phyloP scores from a whole-genome alignment of 2,797 vertebrate species.

The Lacerta viridis region DNA sequence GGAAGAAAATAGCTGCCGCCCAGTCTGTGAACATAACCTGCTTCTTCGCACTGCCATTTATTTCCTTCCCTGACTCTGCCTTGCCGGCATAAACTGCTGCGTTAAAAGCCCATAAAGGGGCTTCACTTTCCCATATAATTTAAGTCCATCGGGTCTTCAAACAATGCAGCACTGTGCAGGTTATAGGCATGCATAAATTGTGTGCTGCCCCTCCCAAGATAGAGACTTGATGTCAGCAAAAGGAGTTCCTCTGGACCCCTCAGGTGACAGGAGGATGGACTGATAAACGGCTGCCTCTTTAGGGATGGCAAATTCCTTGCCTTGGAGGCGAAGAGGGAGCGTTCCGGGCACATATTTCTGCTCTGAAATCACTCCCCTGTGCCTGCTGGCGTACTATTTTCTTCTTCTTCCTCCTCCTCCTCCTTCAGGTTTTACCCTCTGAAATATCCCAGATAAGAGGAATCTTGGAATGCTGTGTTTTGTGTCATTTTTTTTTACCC shows the following conservation, averaged over 20 bases:
- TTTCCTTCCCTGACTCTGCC: neutral
- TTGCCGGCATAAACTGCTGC: neutral
- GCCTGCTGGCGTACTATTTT: conserved; percentile 34
- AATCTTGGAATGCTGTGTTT: neutral
- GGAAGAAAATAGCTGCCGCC: rapidly evolving
- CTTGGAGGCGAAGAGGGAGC: conserved; percentile 60
- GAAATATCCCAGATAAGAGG: neutral
- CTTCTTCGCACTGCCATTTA: rapidly evolving
- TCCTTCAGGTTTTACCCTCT: neutral
- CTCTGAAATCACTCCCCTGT: conserved; percentile 66
- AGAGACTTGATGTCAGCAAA: neutral
- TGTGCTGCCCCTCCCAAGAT: conserved; percentile 29
- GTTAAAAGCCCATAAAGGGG: neutral
- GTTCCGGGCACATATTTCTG: conserved; percentile 69
- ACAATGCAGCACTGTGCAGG: conserved; percentile 46
- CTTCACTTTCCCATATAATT: neutral
- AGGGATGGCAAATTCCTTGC: conserved; percentile 69
- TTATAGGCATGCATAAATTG: conserved; percentile 60
- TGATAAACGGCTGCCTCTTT: conserved; percentile 64
- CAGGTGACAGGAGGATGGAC: conserved; percentile 60
- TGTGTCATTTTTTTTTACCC: neutral
- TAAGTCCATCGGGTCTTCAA: neutral
- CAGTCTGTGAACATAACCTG: neutral
- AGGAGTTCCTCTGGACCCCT: neutral
- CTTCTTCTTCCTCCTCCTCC: neutral